phyloP scores from a whole-genome alignment of 2,797 vertebrate species.

The Pyrrhura leucotis region DNA sequence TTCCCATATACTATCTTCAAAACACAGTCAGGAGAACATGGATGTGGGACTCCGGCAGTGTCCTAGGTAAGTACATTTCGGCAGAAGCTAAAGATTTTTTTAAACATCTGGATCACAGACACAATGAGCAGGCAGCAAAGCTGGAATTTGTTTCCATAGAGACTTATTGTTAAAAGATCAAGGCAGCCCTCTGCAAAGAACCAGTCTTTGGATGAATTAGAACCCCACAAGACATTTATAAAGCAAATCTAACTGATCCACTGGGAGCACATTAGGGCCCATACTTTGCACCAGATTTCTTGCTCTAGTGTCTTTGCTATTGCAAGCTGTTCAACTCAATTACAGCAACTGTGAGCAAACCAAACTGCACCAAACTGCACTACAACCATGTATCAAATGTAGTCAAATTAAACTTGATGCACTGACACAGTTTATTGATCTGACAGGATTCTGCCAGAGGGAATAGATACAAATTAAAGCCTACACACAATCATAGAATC shows the following conservation, averaged over 20 bases:
- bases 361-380: not conserved
- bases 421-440: not conserved
- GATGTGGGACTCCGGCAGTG: not conserved
- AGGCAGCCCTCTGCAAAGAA: not conserved
- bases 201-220: not conserved
- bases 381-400: not conserved
- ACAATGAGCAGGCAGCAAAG: not conserved
- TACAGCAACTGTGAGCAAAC: not conserved
- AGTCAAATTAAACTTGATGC: not conserved
- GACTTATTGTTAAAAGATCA: not conserved
- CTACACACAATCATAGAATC: not conserved
- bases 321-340: not conserved
- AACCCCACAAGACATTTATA: accelerated
- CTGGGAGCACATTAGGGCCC: not conserved
- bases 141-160: not conserved
- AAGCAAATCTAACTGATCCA: not conserved
- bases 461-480: not conserved
- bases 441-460: not conserved
- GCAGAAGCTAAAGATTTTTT: not conserved
- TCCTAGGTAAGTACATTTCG: not conserved
- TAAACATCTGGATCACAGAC: not conserved
- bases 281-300: not conserved
- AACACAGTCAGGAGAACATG: not conserved
- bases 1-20: not conserved
- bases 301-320: not conserved